Conservation (phyloP, 2,113 vertebrate genomes). For the Hemichromis elongatus region DNA sequence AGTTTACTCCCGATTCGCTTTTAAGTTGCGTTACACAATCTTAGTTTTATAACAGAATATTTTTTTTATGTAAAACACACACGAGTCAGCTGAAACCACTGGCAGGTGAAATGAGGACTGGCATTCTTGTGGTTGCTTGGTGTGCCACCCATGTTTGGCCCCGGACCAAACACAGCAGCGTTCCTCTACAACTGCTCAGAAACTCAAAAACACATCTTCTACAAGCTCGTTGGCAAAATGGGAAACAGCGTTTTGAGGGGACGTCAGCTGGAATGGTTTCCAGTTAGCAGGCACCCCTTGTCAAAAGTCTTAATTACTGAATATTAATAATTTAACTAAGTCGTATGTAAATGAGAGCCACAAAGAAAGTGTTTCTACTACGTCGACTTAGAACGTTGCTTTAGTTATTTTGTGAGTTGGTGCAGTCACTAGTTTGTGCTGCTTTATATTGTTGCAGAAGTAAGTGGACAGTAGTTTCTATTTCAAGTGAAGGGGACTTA, state of each 20-base stretch:
- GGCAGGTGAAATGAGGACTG: not conserved
- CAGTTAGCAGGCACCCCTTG: no score
- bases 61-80: not conserved
- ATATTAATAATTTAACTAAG: no score
- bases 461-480: no score
- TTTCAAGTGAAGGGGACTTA: not conserved
- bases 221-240: not conserved
- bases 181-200: not conserved
- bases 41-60: not conserved
- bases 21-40: not conserved
- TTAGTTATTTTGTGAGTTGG: no score
- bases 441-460: no score
- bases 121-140: not conserved
- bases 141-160: not conserved
- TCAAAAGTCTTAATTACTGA: no score
- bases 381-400: no score
- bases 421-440: no score
- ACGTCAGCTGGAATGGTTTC: not conserved
- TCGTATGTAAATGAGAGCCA: no score
- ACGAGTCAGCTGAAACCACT: not conserved
- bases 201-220: no score
- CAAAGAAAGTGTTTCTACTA: no score
- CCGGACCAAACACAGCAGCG: not conserved
- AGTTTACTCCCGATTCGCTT: not conserved
- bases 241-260: not conserved